A percentile compares a stretch with the other conserved stretches of the same genome.
These are phyloP conservation scores for Prorops nasuta DNA, from an alignment of 1,140 invertebrate species.

Conservation along the genomic window DNA sequence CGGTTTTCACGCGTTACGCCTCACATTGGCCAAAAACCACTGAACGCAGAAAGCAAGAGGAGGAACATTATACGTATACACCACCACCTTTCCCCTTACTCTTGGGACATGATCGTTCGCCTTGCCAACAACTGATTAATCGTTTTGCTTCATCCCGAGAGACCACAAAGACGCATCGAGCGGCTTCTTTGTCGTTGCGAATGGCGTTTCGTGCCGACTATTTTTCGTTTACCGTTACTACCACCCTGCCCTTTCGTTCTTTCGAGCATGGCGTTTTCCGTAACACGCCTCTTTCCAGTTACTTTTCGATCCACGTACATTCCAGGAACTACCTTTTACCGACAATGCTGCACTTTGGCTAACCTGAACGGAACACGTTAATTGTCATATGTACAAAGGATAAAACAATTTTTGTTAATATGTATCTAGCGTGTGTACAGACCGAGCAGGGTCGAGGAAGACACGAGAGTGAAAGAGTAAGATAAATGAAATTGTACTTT, in stretches of 20 bases:
- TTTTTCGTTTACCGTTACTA: conserved; percentile 42
- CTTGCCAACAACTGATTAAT: conserved; percentile 59
- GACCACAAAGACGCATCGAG: conserved; percentile 44
- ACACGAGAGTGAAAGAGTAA: neutral
- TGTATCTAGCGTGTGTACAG: too few relatives aligned
- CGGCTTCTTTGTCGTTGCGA: conserved; percentile 50
- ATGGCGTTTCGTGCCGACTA: conserved; percentile 42
- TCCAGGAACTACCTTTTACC: neutral
- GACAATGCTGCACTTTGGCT: too few relatives aligned
- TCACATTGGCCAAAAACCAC: conserved; percentile 11
- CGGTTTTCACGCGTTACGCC: neutral
- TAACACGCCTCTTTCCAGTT: neutral
- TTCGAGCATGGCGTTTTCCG: neutral
- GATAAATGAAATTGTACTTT: neutral
- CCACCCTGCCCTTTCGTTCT: too few relatives aligned
- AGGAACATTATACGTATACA: conserved; percentile 47
- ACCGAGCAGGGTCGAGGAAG: too few relatives aligned
- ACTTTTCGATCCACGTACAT: neutral
- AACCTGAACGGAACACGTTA: too few relatives aligned
- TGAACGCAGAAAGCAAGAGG: conserved; percentile 26
- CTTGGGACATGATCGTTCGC: conserved; percentile 48
- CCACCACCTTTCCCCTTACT: conserved; percentile 26
- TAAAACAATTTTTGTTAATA: too few relatives aligned
- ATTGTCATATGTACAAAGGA: too few relatives aligned
- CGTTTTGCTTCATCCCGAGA: conserved; percentile 46